phyloP scores from a whole-genome alignment of 2,797 vertebrate species.

The Spondyliosoma cantharus region DNA sequence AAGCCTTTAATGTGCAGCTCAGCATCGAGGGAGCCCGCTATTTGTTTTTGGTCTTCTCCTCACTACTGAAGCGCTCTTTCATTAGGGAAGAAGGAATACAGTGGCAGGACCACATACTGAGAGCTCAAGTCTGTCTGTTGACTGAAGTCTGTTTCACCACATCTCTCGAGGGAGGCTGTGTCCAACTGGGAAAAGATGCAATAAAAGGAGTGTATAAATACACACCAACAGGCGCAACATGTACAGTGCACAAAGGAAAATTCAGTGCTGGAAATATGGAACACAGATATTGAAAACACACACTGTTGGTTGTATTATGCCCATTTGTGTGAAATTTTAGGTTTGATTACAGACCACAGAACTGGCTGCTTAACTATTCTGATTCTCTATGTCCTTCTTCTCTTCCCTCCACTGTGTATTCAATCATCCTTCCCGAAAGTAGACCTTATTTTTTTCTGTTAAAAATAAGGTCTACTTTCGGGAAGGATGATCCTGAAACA shows the following conservation, averaged over 20 bases:
- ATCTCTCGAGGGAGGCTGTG: constrained; percentile 43
- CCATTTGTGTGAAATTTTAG: no score
- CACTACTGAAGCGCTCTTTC: constrained; percentile 42
- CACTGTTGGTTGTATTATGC: no score
- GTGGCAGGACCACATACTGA: constrained; percentile 64
- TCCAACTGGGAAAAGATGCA: constrained; percentile 18
- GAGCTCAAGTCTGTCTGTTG: constrained; percentile 54
- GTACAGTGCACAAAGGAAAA: background rate
- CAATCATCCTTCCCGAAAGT: background rate
- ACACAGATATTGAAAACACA: background rate
- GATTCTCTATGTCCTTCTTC: background rate
- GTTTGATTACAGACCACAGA: background rate
- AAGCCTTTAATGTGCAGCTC: constrained; percentile 39
- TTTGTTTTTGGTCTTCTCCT: constrained; percentile 45
- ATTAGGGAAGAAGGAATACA: constrained; percentile 45
- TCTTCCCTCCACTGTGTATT: constrained; percentile 2
- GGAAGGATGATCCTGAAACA: background rate
- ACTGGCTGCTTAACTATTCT: background rate
- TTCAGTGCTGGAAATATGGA: background rate
- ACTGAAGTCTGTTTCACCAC: constrained; percentile 53
- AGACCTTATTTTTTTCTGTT: no score
- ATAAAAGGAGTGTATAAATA: constrained; percentile 8
- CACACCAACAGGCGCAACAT: constrained; percentile 1
- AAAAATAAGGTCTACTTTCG: no score
- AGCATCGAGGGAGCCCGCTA: constrained; percentile 30